Conservation (phyloP, 2,797 vertebrate genomes). For the Ctenopoma kingsleyae region DNA sequence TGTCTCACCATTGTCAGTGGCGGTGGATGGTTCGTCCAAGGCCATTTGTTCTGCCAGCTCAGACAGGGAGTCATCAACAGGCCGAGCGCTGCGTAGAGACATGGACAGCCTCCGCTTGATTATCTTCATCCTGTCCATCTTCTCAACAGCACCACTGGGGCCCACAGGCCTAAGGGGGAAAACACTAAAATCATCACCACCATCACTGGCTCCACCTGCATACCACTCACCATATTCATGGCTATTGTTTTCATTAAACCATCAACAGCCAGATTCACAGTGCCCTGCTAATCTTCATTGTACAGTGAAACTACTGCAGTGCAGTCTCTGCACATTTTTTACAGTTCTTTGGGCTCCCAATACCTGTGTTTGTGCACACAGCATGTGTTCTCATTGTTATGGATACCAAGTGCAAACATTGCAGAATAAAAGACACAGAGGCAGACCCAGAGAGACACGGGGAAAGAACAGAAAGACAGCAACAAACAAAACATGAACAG, state of each 20-base stretch:
- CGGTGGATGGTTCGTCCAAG: constrained; percentile 78
- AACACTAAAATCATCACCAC: constrained; percentile 43
- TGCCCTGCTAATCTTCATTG: constrained; percentile 44
- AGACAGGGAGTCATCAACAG: constrained; percentile 85
- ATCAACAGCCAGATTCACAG: constrained; percentile 25
- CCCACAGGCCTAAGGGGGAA: constrained; percentile 63
- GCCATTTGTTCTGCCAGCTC: constrained; percentile 86
- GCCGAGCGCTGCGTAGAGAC: constrained; percentile 86
- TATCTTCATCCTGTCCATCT: constrained; percentile 90
- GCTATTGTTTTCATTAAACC: constrained; percentile 34
- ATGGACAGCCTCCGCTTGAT: constrained; percentile 88
- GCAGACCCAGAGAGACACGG: constrained; percentile 39
- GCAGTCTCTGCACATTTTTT: constrained; percentile 59
- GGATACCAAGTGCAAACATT: constrained; percentile 68
- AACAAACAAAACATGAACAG: constrained; percentile 48
- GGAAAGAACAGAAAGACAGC: constrained; percentile 43
- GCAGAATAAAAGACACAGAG: constrained; percentile 61
- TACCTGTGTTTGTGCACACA: constrained; percentile 68
- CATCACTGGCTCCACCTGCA: constrained; percentile 24
- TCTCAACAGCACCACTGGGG: constrained; percentile 58
- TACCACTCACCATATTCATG: constrained; percentile 17
- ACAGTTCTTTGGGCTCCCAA: constrained; percentile 56
- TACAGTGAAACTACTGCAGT: constrained; percentile 50
- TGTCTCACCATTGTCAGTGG: constrained; percentile 84
- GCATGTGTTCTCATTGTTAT: constrained; percentile 69